Percentiles rank a stretch among this genome's conserved stretches.
Conservation (phyloP, 2,113 vertebrate species). For the Nycticorax nycticorax region DNA sequence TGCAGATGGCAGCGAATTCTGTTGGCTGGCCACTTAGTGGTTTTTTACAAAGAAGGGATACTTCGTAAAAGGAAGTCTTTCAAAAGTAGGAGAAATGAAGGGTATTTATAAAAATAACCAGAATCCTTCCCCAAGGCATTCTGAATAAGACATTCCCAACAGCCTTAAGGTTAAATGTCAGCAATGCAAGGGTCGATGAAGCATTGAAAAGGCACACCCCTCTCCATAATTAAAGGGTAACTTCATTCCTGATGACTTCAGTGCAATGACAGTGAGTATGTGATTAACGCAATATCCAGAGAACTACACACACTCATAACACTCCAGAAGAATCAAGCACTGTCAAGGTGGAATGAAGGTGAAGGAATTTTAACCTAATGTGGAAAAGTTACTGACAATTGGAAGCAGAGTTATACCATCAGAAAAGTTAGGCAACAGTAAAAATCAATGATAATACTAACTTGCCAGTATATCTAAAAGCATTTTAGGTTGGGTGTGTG, state of each 20-base stretch:
- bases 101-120: slow-evolving; percentile 51
- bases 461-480: neutral
- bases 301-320: neutral
- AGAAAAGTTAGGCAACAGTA: neutral
- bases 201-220: neutral
- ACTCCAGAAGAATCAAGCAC: neutral
- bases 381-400: neutral
- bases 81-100: slow-evolving; percentile 17
- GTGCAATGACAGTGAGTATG: neutral
- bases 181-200: neutral
- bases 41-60: neutral
- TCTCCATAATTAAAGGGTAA: slow-evolving; percentile 17
- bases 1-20: neutral
- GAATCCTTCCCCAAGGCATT: neutral
- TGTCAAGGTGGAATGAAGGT: neutral
- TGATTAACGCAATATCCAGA: neutral
- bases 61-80: neutral
- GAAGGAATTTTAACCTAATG: neutral
- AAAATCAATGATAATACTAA: neutral
- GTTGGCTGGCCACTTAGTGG: neutral
- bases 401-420: neutral
- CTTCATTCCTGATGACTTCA: neutral
- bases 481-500: neutral
- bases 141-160: neutral
- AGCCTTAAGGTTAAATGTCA: neutral